Evolutionary conservation across 2,113 vertebrate species (phyloP), one percentile per base, ranked within the genome.

Genomic region (Myiopsitta monachus): DNA sequence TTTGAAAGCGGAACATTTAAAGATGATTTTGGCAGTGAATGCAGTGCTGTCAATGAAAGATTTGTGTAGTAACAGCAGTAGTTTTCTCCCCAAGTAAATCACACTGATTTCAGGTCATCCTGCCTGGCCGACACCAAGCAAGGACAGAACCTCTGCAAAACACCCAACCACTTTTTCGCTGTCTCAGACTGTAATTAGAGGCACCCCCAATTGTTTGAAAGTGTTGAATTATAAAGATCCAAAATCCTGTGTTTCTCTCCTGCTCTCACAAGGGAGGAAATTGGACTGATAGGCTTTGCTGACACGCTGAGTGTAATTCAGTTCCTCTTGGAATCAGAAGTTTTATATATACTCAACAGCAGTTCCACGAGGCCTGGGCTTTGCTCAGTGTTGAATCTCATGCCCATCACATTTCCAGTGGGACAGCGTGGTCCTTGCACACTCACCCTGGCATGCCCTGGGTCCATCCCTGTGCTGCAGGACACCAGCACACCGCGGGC

Each of bases 61-160:
- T 38, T 21, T 9, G 31, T 0, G 0, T 19, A 41, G n/a, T 11
- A 24, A 3, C n/a, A 22, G 49, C n/a, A 33, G 2, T 9, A 16
- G 15, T 12, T 61, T 47, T 23, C 28, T 70, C 54, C 57, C 54
- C 10, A 2, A 8, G 64, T 51, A n/a, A 64, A 47, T 57, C 3
- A 0, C 15, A 1, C 39, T 0, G 0, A 26, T 38, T 28, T 49
- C 63, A 21, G 39, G 47, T 18, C 36, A 11, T 19, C 54, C 75
- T 0, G 0, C 38, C 59, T 6, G 47, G 57, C 57, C 41, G 83
- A 12, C 10, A 38, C 43, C 0, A 1, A 49, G 81, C 15, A 30
- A 46, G 70, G 64, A 15, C 70, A n/a, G 90, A 51, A 31, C 54
- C 68, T 33, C 52, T 69, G 78, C 69, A 22, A 11, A 8, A 4